Evolutionary conservation across 2,797 vertebrate genomes (phyloP).

Genomic region (Cirrhinus molitorella): DNA sequence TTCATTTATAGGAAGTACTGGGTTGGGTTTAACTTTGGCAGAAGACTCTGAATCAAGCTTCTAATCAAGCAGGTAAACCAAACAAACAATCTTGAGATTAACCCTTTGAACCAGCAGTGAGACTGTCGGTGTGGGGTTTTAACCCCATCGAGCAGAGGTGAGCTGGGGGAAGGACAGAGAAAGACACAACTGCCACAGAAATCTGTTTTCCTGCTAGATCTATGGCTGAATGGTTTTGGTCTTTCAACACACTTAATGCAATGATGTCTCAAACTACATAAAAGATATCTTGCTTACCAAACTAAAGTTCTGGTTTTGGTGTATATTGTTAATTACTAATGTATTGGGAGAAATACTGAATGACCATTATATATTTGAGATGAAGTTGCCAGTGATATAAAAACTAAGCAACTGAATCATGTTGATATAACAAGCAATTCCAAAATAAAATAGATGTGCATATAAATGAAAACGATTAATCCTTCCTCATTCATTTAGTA

Average conservation of each 20-base stretch:
- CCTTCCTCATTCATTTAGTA: neutral
- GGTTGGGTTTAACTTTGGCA: conserved; percentile 30
- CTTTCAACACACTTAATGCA: neutral
- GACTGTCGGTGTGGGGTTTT: conserved; percentile 10
- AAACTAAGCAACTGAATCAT: neutral
- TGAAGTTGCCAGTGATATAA: neutral
- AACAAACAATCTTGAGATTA: conserved; percentile 47
- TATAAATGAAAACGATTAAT: neutral
- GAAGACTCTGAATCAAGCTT: conserved; percentile 4
- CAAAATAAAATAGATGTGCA: neutral
- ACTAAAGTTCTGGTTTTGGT: neutral
- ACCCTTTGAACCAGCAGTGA: conserved; percentile 24
- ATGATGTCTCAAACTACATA: neutral
- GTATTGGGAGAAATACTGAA: neutral
- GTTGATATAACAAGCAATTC: too few relatives aligned
- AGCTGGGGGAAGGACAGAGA: conserved; percentile 1
- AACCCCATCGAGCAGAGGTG: neutral
- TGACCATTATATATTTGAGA: neutral
- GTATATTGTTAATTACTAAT: neutral
- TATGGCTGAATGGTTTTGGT: neutral
- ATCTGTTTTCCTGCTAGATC: neutral
- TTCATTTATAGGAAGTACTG: conserved; percentile 34
- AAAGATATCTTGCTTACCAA: neutral
- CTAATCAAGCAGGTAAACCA: conserved; percentile 35
- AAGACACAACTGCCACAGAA: neutral